Base-by-base conservation (phyloP, 2,113 vertebrate species). In the Nicator chloris region DNA sequence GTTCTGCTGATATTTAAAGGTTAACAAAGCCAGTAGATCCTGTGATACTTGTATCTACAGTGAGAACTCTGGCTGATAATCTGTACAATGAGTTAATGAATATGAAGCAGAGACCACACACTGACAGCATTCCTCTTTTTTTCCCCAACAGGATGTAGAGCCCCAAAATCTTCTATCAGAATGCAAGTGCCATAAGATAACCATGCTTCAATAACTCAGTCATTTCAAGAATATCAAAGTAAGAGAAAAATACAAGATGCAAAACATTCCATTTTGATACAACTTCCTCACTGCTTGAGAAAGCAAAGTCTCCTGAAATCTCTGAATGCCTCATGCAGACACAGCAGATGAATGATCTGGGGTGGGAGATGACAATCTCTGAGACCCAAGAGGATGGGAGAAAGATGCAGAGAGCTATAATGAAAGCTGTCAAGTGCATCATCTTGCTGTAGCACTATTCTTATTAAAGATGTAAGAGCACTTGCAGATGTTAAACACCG, bases 21-120 rank as follows among this genome's bases (percentile, higher is more conserved):
- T 83, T 96, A 94, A 96, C 69, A 78, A 88, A 95, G 57, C 70
- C 88, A 70, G 72, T 18, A 86, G 92, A 81, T 92, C 79, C 82
- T 57, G 60, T 5, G 9, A 56, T 80, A 27, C 51, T 69, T 89
- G 50, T 50, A 85, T 17, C 42, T 71, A 35, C 65, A 35, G 5
- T 11, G 60, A 65, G 47, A 92, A n/a, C 45, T 87, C 39, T 1
- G 9, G 35, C 64, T 61, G 61, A 82, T 56, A 73, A 61, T 50
- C 69, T 60, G 59, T 63, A 80, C 75, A 80, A 35, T 7, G 23
- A 90, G 35, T 53, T 71, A 78, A 83, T 50, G 49, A 82, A 82
- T 63, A 60, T 37, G n/a, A 72, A 86, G 37, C 5, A 75, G 64
- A 86, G 69, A 59, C 82, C 92, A 78, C 88, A 95, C 61, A 37